Evolutionary conservation across 2,113 vertebrate species (phyloP), one percentile per base, ranked within the genome.

Genomic region (mouse (Mus musculus)): DNA sequence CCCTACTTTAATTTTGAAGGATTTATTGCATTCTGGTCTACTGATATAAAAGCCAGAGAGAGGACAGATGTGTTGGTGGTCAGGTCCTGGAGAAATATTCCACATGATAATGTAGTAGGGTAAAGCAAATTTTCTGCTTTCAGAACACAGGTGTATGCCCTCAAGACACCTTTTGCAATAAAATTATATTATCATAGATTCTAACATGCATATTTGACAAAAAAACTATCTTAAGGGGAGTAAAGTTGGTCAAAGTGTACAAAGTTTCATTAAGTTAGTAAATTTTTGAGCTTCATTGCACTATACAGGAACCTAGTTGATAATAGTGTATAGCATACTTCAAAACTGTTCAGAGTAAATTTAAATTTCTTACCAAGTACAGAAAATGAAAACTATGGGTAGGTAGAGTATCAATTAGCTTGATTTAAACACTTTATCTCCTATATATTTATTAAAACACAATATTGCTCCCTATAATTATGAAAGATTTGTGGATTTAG

Each of bases 21-120:
- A 98, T 95, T 96, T 98, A 97, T 97, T 97, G 46, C 81, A n/a
- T 4, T 93, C 22, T 91, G 93, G 78, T 97, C 42, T 87, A 95
- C 96, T 98, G 73, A 98, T 87, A 81, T 94, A 94, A 98, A 96
- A 67, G 93, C 59, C 96, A 95, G 92, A 93, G 7, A 97, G 1
- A 95, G 61, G 69, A 95, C 78, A 92, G 24, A 98, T 95, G 80
- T 93, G 75, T 54, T 93, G 95, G 97, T 97, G 96, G 93, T 90
- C 4, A 0, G 16, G 52, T 3, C 36, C 56, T 88, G 71, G 56
- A 82, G 94, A 95, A 69, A 36, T 76, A 59, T 65, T 97, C 90
- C 56, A 36, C 80, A 67, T 75, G 65, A 77, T 42, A 26, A 3
- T 72, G 67, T 96, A n/a, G 9, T 88, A 56, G 59, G 46, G n/a